Evolutionary conservation across 2,113 vertebrate genomes (phyloP).

Genomic region (human (Homo sapiens)): DNA sequence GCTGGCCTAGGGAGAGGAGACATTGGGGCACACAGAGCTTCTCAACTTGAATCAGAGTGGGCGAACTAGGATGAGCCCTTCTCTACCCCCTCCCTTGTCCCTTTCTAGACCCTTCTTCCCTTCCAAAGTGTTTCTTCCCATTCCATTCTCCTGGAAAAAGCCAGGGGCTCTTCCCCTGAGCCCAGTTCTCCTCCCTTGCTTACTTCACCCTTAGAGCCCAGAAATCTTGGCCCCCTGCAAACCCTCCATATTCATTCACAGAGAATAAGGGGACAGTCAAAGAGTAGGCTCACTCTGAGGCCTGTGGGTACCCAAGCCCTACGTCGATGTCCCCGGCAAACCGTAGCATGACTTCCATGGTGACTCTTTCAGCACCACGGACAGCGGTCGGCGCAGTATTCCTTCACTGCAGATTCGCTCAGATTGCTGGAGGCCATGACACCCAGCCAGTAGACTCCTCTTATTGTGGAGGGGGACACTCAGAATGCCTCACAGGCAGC

Average conservation of each 20-base stretch:
- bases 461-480: background rate
- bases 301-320: background rate
- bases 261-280: background rate
- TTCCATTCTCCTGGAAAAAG: conserved; percentile 63
- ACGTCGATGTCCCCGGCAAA: background rate
- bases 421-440: background rate
- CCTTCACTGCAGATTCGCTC: background rate
- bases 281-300: background rate
- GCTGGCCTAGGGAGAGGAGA: conserved; percentile 69
- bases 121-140: background rate
- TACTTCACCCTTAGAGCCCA: conserved; percentile 8
- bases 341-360: background rate
- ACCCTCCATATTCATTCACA: background rate
- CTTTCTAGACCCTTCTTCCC: conserved; percentile 66
- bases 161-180: conserved; percentile 15
- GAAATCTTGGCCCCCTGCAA: background rate
- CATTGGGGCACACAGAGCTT: conserved; percentile 66
- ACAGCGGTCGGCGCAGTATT: background rate
- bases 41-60: conserved; percentile 68
- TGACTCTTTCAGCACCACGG: conserved; percentile 74
- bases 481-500: background rate
- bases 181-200: background rate
- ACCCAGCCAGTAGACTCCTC: background rate
- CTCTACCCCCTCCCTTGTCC: background rate
- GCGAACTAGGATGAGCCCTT: conserved; percentile 17